phyloP scores from a whole-genome alignment of 2,888 invertebrate species.

The Calliscelio sp. region DNA sequence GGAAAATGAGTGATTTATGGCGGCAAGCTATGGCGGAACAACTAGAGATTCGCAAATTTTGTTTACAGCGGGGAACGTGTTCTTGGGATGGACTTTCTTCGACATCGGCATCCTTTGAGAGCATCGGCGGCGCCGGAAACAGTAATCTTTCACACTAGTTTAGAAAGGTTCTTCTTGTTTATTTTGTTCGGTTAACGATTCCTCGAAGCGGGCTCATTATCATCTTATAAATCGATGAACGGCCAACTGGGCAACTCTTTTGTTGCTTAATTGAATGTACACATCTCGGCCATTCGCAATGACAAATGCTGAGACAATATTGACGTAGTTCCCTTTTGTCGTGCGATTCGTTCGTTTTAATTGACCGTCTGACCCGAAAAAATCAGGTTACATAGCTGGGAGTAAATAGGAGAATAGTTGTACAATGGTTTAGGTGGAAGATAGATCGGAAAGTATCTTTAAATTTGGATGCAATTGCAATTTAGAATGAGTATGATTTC shows the following conservation, averaged over 20 bases:
- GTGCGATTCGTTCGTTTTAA: slow-evolving; percentile 52
- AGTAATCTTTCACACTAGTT: slow-evolving; percentile 65
- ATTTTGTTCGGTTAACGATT: slow-evolving; percentile 65
- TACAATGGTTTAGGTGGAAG: too few relatives aligned
- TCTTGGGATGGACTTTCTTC: too few relatives aligned
- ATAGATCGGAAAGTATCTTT: too few relatives aligned
- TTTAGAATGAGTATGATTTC: too few relatives aligned
- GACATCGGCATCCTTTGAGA: slow-evolving; percentile 55
- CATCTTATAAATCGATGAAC: slow-evolving; percentile 68
- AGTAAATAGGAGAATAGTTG: neutral
- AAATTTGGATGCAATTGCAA: too few relatives aligned
- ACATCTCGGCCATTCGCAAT: slow-evolving; percentile 51
- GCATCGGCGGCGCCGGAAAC: slow-evolving; percentile 58
- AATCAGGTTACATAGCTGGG: slow-evolving; percentile 28
- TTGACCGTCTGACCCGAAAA: slow-evolving; percentile 54
- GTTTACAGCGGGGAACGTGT: too few relatives aligned
- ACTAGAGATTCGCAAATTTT: too few relatives aligned
- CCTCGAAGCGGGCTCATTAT: slow-evolving; percentile 64
- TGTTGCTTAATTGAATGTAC: slow-evolving; percentile 67
- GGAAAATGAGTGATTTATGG: too few relatives aligned
- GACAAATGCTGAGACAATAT: slow-evolving; percentile 67
- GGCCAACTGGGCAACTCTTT: slow-evolving; percentile 40
- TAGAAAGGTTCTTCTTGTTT: slow-evolving; percentile 44
- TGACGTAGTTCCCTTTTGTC: slow-evolving; percentile 52
- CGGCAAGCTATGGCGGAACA: too few relatives aligned